These are phyloP conservation scores for Plecotus auritus DNA, from an alignment of 2,113 vertebrate species.

Conservation along the genomic window DNA sequence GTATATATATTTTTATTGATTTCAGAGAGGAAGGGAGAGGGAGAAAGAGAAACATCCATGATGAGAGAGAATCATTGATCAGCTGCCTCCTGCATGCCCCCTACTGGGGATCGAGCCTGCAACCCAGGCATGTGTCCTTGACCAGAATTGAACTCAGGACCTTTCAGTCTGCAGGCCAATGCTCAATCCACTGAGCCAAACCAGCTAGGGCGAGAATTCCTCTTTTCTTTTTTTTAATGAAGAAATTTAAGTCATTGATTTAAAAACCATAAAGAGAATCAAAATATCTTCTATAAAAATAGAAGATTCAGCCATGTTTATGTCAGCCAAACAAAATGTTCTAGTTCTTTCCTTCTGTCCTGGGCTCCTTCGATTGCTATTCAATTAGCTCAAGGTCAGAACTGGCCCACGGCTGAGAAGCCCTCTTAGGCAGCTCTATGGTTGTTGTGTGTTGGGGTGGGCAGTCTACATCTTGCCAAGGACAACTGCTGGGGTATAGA, in stretches of 20 bases:
- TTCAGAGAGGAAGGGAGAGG: too few species aligned
- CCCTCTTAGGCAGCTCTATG: neutral
- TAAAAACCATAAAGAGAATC: neutral
- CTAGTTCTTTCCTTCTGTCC: neutral
- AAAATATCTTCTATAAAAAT: neutral
- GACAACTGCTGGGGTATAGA: neutral
- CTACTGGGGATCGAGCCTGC: too few species aligned
- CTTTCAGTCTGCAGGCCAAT: too few species aligned
- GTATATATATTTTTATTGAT: too few species aligned
- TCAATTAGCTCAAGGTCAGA: neutral
- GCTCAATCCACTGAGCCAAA: too few species aligned
- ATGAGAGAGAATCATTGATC: too few species aligned
- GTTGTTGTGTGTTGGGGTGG: fast-evolving
- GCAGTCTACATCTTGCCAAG: neutral
- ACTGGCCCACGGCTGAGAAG: neutral
- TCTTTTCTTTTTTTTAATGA: neutral
- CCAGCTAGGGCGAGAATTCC: too few species aligned
- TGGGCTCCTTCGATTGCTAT: neutral
- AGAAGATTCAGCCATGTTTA: neutral
- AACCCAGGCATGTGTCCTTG: too few species aligned
- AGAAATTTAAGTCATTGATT: neutral
- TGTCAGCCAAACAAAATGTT: neutral
- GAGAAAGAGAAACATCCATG: too few species aligned
- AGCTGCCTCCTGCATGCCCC: too few species aligned
- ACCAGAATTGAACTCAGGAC: too few species aligned